phyloP scores from a whole-genome alignment of 1,140 invertebrate genomes.

The Tetramorium parvispinum region DNA sequence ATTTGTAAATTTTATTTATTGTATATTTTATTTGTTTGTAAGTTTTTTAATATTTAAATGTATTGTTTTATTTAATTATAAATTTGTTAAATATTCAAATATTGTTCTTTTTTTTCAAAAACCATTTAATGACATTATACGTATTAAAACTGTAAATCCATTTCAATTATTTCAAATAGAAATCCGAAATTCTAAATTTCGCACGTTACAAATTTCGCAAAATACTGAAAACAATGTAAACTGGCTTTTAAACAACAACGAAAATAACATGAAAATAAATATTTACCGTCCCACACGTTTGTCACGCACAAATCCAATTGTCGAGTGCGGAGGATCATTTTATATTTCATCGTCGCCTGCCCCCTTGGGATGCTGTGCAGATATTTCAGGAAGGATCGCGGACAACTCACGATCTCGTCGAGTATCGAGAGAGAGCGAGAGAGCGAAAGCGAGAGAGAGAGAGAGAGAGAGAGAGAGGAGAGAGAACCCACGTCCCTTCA shows the following conservation, averaged over 20 bases:
- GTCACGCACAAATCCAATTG: constrained; percentile 40
- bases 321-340: not conserved
- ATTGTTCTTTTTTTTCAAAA: not conserved
- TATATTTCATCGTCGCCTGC: constrained; percentile 25
- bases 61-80: not conserved
- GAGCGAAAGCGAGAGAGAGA: not conserved
- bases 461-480: no score
- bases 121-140: not conserved
- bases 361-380: not conserved
- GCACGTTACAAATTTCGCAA: not conserved
- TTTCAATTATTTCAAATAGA: constrained; percentile 5
- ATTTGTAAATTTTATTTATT: not conserved
- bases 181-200: not conserved
- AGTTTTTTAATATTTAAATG: not conserved
- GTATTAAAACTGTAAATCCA: not conserved
- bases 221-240: not conserved
- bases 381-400: constrained; percentile 14
- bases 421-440: not conserved
- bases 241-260: not conserved
- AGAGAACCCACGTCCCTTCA: not conserved
- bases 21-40: not conserved
- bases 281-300: constrained; percentile 10
- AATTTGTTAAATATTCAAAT: not conserved
- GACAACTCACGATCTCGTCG: not conserved
- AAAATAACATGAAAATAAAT: constrained; percentile 17